These are phyloP conservation scores for Macroramphosus scolopax DNA, from an alignment of 2,797 vertebrate species.

Conservation along the genomic window DNA sequence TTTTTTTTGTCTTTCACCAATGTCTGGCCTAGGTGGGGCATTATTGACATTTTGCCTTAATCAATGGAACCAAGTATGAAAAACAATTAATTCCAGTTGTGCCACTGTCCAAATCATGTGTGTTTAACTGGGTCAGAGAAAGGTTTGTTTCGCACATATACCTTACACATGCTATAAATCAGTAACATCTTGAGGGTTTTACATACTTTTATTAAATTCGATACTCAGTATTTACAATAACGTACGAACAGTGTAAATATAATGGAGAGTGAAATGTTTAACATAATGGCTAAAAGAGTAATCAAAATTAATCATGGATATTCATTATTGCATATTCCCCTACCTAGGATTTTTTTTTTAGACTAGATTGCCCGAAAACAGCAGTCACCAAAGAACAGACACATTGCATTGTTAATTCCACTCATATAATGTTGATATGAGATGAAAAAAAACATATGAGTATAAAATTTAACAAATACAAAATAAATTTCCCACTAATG, in stretches of 20 bases:
- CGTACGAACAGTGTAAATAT: not conserved
- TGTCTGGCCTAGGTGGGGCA: no score
- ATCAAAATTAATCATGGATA: no score
- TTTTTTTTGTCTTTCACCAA: not conserved
- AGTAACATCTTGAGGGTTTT: not conserved
- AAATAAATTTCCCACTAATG: not conserved
- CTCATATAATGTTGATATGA: not conserved
- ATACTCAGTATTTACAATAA: not conserved
- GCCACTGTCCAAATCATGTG: not conserved
- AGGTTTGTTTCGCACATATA: not conserved
- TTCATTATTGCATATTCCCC: no score
- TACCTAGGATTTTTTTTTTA: no score
- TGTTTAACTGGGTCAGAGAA: not conserved
- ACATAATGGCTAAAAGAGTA: no score
- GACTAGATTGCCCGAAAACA: not conserved
- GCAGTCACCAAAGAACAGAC: not conserved
- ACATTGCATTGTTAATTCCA: not conserved
- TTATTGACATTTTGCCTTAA: not conserved
- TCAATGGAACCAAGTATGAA: not conserved
- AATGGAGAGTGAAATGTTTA: no score
- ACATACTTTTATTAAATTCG: constrained; percentile 12
- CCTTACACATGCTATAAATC: constrained; percentile 2
- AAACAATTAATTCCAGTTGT: constrained; percentile 1
- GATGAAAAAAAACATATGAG: not conserved
- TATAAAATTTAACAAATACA: constrained; percentile 6